phyloP scores from a whole-genome alignment of 2,797 vertebrate genomes.

The Silurus aristotelis region DNA sequence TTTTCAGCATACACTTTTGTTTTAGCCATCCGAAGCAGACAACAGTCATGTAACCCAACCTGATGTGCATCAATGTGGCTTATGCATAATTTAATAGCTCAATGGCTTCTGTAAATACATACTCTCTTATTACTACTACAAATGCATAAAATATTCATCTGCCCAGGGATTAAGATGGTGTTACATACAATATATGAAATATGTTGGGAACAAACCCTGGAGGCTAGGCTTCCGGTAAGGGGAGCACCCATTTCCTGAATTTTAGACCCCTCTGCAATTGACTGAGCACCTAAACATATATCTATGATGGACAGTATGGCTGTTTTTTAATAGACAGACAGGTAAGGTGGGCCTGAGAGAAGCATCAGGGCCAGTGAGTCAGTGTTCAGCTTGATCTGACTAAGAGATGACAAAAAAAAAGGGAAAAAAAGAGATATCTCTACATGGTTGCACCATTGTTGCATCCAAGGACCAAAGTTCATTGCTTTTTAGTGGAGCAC shows the following conservation, averaged over 20 bases:
- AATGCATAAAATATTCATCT: constrained; percentile 63
- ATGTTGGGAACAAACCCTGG: constrained; percentile 48
- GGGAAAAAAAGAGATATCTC: background rate
- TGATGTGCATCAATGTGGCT: constrained; percentile 46
- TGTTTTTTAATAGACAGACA: background rate
- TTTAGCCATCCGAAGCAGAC: constrained; percentile 27
- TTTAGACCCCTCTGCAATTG: constrained; percentile 35
- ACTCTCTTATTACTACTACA: constrained; percentile 59
- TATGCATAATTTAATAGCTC: constrained; percentile 61
- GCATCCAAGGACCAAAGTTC: background rate
- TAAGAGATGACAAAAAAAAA: background rate
- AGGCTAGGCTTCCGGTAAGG: constrained; percentile 53
- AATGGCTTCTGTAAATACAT: constrained; percentile 62
- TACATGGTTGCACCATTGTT: background rate
- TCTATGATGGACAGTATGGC: background rate
- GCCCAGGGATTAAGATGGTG: constrained; percentile 60
- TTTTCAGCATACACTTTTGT: constrained; percentile 6
- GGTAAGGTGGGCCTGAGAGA: background rate
- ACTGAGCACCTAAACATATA: constrained; percentile 26
- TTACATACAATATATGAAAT: constrained; percentile 61
- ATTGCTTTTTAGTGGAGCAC: background rate
- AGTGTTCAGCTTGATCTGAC: background rate
- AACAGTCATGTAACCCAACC: constrained; percentile 51
- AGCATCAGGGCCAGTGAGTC: background rate
- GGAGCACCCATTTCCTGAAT: constrained; percentile 49